These are phyloP conservation scores for Thymelicus sylvestris DNA, from an alignment of 2,888 invertebrate species.

Conservation along the genomic window DNA sequence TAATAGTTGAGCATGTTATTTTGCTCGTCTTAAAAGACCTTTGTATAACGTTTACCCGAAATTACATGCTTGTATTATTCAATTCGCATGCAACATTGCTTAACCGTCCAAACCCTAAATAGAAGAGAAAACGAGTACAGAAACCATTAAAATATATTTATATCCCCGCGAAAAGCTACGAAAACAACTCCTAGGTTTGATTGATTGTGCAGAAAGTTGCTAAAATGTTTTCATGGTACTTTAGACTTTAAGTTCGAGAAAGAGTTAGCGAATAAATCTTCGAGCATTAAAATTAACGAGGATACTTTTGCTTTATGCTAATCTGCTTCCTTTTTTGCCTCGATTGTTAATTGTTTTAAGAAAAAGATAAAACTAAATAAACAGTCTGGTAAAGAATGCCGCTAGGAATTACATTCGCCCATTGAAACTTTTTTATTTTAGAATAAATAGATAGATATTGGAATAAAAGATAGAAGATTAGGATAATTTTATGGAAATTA, in stretches of 20 bases:
- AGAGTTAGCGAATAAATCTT: conserved; percentile 34
- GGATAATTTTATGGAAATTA: neutral
- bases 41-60: neutral
- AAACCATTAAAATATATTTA: conserved; percentile 37
- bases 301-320: conserved; percentile 29
- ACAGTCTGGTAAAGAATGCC: too few species aligned
- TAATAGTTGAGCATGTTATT: too few species aligned
- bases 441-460: too few species aligned
- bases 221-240: conserved; percentile 35
- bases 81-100: neutral
- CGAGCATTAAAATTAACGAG: conserved; percentile 35
- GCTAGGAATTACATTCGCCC: too few species aligned
- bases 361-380: too few species aligned
- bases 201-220: conserved; percentile 33
- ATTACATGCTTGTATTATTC: neutral
- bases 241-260: conserved; percentile 32
- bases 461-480: too few species aligned
- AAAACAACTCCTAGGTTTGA: conserved; percentile 36
- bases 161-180: conserved; percentile 22
- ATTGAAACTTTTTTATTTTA: too few species aligned
- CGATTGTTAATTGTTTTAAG: too few species aligned
- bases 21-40: neutral
- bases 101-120: conserved; percentile 26
- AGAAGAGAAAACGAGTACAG: conserved; percentile 19
- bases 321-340: conserved; percentile 10